Evolutionary conservation across 2,113 vertebrate genomes (phyloP), one percentile per base, ranked within the genome.

Genomic region (Isurus oxyrinchus): DNA sequence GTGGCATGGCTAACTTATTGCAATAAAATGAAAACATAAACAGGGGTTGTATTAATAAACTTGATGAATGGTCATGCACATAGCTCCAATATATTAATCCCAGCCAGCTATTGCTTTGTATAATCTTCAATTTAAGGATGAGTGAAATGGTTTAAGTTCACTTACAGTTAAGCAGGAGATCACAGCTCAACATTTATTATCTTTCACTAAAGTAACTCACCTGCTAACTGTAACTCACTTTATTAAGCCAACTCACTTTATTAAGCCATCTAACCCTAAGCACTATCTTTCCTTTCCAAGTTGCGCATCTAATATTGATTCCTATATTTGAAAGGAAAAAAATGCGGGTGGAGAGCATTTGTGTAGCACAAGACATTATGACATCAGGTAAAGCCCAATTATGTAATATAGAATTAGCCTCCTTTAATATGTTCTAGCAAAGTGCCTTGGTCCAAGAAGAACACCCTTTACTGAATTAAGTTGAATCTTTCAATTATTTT

Each of bases 131-230:
- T 63, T 94, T 94, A 1, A 35, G 59, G 35, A 63, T 94, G 35
- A 94, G 55, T 2, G 35, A 94, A n/a, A 40, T 94, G n/a, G 59
- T 94, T 94, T 94, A 94, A 63, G 59, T 63, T 63, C 90, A 94
- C n/a, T 91, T 91, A 61, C 3, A 61, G 31, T 19, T 91, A 55
- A 91, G n/a, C 57, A 61, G 31, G 57, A 16, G 31, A 35, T 61
- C 13, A n/a, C 88, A 61, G 1, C 55, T 91, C 0, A 59, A 5
- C 16, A 91, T 91, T 91, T 91, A 61, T 59, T 3, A 66, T 66
- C 19, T 16, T 61, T 59, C 55, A 91, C 11, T 35, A 61, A 31
- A 61, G 88, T 91, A 93, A 61, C 35, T 63, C 16, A 8, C 57
- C 90, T 40, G 31, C 35, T 93, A 90, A 59, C 53, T 35, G 8